Evolutionary conservation across 1,140 invertebrate genomes (phyloP), one percentile per base, ranked within the genome.

Genomic region (Sipha flava): DNA sequence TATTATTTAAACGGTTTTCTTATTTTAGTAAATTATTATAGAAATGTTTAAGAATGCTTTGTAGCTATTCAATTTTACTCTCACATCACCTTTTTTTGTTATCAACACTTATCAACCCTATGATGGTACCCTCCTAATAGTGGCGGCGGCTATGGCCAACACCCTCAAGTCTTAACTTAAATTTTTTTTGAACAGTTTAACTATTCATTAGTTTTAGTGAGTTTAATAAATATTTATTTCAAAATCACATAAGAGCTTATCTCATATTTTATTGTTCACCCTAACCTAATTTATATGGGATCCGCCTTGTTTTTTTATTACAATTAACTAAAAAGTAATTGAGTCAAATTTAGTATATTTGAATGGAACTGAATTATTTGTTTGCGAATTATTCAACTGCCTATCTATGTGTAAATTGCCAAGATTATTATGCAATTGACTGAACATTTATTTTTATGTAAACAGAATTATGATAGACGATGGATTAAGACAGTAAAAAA

Each of bases 71-170:
- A 9, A 40, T 21, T 14, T 66, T 40, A n/a, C 4, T 43, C 64
- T 43, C 6, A 2, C 4, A 16, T 23, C n/a, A n/a, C 64, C 64
- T 9, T 43, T 12, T 14, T 6, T 31, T 49, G 72, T 75, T 75
- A 75, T 75, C 72, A 75, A 75, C 29, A 75, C 49, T 75, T 75
- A 75, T 75, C 72, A 75, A 54, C 72, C 72, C 72, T 75, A 23
- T 37, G 18, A 21, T 21, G 72, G 31, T 34, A 57, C 49, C 72
- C 72, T 37, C 31, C 72, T n/a, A 75, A n/a, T 54, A 23, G 29
- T 31, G 57, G 6, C 29, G 0, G n/a, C 12, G 4, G 16, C 43
- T 3, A 21, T 12, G n/a, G 72, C 72, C 72, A 52, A 75, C 72
- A 75, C 72, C 72, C 72, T 75, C n/a, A 12, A 43, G 7, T 57